phyloP scores from a whole-genome alignment of 2,113 vertebrate species.

The Lathamus discolor region DNA sequence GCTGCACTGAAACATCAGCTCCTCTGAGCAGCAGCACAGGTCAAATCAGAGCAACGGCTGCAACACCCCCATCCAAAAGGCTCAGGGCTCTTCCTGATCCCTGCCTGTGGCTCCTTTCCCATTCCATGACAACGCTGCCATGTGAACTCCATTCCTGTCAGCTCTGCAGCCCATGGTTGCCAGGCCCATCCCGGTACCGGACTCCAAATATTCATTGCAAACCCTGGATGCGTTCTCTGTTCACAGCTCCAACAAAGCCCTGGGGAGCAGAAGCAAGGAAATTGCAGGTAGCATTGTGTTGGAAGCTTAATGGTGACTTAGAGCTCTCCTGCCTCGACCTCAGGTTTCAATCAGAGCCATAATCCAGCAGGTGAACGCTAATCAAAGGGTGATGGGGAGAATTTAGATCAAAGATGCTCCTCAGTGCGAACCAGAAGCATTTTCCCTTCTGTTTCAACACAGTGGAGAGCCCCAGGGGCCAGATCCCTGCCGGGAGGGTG shows the following conservation, averaged over 20 bases:
- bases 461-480: not conserved
- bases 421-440: not conserved
- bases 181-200: not conserved
- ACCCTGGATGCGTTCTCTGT: not conserved
- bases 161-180: not conserved
- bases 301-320: not conserved
- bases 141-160: not conserved
- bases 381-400: not conserved
- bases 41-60: not conserved
- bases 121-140: fast-evolving
- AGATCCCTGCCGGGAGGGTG: not conserved
- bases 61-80: not conserved
- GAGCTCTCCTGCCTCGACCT: not conserved
- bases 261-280: not conserved
- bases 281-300: not conserved
- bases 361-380: not conserved
- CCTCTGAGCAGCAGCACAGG: not conserved
- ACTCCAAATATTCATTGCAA: not conserved
- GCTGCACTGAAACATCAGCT: not conserved
- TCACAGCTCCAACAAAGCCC: not conserved
- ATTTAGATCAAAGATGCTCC: not conserved
- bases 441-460: not conserved
- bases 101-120: not conserved
- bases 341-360: not conserved
- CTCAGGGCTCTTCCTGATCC: too few relatives aligned